These are phyloP conservation scores for Pogonocichla stellata DNA, from an alignment of 2,113 vertebrate genomes.

Conservation along the genomic window DNA sequence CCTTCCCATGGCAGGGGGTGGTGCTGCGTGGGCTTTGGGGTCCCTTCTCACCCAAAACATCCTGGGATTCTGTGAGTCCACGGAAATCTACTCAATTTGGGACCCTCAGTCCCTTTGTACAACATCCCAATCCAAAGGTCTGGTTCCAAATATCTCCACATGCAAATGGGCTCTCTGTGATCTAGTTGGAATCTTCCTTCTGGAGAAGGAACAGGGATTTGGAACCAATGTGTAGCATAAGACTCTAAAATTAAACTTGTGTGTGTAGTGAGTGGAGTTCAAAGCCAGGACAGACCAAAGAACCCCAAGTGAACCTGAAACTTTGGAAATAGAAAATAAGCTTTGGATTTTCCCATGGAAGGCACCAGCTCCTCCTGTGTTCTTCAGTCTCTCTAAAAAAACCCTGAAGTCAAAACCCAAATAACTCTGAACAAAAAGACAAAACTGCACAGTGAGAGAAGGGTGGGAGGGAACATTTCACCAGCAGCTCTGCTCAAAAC, in stretches of 20 bases:
- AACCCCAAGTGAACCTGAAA: not conserved
- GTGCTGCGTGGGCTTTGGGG: not conserved
- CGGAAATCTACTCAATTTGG: rapidly evolving
- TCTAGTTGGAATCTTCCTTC: not conserved
- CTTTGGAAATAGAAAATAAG: not conserved
- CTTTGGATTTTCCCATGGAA: not conserved
- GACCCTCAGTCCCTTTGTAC: not conserved
- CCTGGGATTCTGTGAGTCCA: not conserved
- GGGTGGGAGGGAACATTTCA: not conserved
- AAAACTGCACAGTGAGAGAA: not conserved
- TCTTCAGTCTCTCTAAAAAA: not conserved
- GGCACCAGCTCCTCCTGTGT: not conserved
- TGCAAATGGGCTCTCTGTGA: not conserved
- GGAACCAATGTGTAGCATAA: not conserved
- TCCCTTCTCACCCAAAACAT: not conserved
- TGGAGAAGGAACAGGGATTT: not conserved
- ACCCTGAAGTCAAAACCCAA: conserved; percentile 10
- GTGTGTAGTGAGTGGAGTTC: not conserved
- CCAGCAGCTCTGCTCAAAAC: conserved; percentile 9
- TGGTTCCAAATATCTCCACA: not conserved
- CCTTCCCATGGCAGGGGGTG: not conserved
- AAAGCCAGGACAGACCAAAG: not conserved
- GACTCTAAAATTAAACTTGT: not conserved
- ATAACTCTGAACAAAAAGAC: not conserved
- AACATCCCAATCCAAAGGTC: not conserved